A percentile compares a stretch with the other conserved stretches of the same genome.
These are phyloP conservation scores for Escarpia spicata DNA, from an alignment of 2,888 invertebrate species.

Conservation along the genomic window DNA sequence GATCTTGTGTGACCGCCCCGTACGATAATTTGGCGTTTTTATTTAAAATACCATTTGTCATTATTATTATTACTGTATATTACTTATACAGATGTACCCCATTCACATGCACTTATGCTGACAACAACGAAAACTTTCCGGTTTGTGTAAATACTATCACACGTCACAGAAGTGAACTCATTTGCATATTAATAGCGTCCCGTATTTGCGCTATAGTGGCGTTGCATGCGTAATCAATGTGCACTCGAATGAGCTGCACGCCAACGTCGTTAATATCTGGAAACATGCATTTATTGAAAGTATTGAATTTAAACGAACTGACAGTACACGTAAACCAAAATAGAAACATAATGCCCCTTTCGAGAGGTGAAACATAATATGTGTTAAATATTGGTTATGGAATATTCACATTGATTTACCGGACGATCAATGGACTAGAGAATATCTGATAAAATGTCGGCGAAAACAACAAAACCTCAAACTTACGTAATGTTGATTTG, in stretches of 20 bases:
- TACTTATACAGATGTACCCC: too few relatives aligned
- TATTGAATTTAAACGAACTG: background rate
- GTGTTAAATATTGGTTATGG: background rate
- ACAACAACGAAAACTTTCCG: background rate
- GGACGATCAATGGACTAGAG: too few relatives aligned
- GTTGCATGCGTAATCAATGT: background rate
- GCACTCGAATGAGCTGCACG: background rate
- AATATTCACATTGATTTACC: background rate
- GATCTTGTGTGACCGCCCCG: too few relatives aligned
- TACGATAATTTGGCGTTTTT: too few relatives aligned
- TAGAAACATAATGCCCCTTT: background rate
- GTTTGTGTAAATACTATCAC: background rate
- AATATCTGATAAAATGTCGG: too few relatives aligned
- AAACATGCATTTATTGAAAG: background rate
- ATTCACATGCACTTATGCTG: too few relatives aligned
- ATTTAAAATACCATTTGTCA: too few relatives aligned
- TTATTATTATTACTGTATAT: too few relatives aligned
- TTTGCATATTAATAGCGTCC: background rate
- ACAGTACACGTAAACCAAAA: background rate
- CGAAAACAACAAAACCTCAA: background rate
- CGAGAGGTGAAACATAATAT: background rate
- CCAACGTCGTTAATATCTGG: background rate
- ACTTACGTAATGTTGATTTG: background rate
- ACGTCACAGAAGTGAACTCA: background rate
- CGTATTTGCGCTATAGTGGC: background rate